Percentiles rank a stretch among this genome's conserved stretches.
phyloP scores from a whole-genome alignment of 2,113 vertebrate species.

The Nymphicus hollandicus region DNA sequence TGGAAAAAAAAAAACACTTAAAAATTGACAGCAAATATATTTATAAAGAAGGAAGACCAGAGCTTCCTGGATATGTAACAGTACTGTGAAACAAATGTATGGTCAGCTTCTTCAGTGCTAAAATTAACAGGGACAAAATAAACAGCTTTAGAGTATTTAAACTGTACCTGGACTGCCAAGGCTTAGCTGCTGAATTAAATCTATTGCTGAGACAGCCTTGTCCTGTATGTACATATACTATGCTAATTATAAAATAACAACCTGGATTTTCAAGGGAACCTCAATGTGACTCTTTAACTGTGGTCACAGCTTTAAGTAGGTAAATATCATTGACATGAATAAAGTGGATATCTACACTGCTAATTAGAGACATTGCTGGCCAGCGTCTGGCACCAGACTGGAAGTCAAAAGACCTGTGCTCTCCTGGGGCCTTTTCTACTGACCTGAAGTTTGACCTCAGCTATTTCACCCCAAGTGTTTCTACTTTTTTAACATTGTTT shows the following conservation, averaged over 20 bases:
- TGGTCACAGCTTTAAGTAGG: neutral
- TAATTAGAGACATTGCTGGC: neutral
- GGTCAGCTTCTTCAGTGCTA: neutral
- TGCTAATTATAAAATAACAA: slow-evolving; percentile 52
- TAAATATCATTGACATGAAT: neutral
- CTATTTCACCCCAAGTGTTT: neutral
- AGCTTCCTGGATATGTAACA: neutral
- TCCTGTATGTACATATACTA: neutral
- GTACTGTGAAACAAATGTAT: neutral
- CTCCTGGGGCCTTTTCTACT: neutral
- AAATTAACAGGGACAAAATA: slow-evolving; percentile 3
- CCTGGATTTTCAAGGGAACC: slow-evolving; percentile 26
- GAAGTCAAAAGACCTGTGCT: neutral
- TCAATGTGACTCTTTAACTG: neutral
- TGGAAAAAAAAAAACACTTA: neutral
- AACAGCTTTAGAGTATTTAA: neutral
- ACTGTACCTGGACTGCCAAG: neutral
- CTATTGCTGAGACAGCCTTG: neutral
- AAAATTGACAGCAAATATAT: neutral
- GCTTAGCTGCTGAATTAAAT: slow-evolving; percentile 13
- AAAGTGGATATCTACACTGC: neutral
- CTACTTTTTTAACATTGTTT: neutral
- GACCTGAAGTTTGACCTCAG: neutral
- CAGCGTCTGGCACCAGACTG: neutral
- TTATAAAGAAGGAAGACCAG: neutral